phyloP scores from a whole-genome alignment of 2,113 vertebrate genomes.

The Rhinolophus ferrumequinum region DNA sequence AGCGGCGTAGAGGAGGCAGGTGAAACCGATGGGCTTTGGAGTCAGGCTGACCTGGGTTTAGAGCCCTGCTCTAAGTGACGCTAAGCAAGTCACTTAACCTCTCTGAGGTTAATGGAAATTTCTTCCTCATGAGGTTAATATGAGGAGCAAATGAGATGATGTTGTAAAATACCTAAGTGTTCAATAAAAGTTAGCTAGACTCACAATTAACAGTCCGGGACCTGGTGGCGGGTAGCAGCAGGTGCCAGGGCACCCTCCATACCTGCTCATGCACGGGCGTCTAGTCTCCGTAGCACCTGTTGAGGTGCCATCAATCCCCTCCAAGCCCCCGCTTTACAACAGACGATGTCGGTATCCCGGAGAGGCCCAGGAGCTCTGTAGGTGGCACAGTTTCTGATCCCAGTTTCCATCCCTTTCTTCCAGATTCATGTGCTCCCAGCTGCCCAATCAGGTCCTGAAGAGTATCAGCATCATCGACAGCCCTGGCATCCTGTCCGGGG shows the following conservation, averaged over 20 bases:
- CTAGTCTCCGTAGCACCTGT: not conserved
- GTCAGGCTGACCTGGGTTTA: not conserved
- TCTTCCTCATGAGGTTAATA: not conserved
- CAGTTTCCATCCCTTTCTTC: conserved; percentile 23
- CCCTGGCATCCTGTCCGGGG: conserved; percentile 97
- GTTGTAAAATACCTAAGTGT: not conserved
- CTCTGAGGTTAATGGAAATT: not conserved
- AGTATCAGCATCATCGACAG: conserved; percentile 99
- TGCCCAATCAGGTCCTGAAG: conserved; percentile 96
- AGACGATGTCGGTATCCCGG: not conserved
- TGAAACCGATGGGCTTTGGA: not conserved
- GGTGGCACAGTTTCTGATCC: not conserved
- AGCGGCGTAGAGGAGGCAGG: not conserved
- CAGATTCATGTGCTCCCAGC: conserved; percentile 98
- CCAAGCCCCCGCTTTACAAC: not conserved
- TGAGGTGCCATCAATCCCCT: not conserved
- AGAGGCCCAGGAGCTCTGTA: not conserved
- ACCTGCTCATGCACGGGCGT: not conserved
- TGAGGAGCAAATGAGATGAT: not conserved
- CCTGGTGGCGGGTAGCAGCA: not conserved
- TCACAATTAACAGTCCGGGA: not conserved
- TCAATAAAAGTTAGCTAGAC: not conserved
- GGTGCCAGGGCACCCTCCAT: not conserved
- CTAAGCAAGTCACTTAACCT: not conserved
- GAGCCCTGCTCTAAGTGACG: not conserved